Evolutionary conservation across 2,113 vertebrate species (phyloP).

Genomic region (Datnioides undecimradiatus): DNA sequence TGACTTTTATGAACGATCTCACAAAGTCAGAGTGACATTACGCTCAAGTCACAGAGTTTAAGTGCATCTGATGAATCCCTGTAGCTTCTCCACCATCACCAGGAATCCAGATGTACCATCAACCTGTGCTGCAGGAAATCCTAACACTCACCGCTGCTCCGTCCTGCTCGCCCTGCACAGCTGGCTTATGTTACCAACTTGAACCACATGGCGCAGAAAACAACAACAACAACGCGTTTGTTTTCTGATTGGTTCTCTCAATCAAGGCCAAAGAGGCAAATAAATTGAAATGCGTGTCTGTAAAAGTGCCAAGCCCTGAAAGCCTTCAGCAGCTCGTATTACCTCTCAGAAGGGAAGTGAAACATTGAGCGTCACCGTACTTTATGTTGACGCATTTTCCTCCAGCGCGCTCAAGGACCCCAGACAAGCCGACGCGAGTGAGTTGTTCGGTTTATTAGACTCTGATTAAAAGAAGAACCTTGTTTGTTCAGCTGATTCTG

Average conservation of each 20-base stretch:
- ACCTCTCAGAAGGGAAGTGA: constrained; percentile 35
- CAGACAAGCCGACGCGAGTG: constrained; percentile 22
- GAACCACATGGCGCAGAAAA: not conserved
- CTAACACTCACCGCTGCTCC: not conserved
- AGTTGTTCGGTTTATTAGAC: constrained; percentile 36
- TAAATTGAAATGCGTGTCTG: constrained; percentile 7
- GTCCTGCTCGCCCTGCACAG: not conserved
- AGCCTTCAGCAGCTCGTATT: constrained; percentile 17
- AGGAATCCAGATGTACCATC: no score
- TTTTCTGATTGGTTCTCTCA: not conserved
- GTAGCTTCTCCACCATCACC: no score
- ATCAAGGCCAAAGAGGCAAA: constrained; percentile 13
- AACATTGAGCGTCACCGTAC: constrained; percentile 39
- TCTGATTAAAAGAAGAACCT: constrained; percentile 52
- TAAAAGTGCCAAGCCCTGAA: constrained; percentile 30
- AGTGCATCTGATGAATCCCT: no score
- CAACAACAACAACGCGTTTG: not conserved
- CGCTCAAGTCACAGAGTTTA: no score
- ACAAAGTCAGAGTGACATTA: no score
- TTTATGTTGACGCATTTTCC: constrained; percentile 31
- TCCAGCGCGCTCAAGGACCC: constrained; percentile 20
- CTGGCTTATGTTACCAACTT: not conserved
- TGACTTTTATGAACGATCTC: no score
- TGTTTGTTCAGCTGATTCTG: constrained; percentile 56
- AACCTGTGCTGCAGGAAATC: not conserved